Evolutionary conservation across 1,140 invertebrate species (phyloP).

Genomic region (Onthophagus taurus): DNA sequence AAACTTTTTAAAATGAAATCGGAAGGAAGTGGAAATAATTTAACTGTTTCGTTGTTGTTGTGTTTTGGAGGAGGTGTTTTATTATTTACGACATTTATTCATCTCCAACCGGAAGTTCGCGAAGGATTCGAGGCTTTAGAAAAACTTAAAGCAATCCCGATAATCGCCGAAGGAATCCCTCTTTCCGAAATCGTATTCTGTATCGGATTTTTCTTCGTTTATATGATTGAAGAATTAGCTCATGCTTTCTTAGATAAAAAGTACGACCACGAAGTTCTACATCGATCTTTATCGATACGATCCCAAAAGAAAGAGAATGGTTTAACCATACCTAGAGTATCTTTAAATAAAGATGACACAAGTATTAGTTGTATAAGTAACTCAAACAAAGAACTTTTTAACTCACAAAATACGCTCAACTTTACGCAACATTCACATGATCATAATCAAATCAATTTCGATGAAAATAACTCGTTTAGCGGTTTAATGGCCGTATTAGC

Average conservation of each 20-base stretch:
- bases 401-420: conserved; percentile 25
- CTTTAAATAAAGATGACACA: conserved; percentile 31
- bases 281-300: conserved; percentile 46
- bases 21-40: conserved; percentile 35
- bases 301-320: conserved; percentile 39
- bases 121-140: conserved; percentile 41
- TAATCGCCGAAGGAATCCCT: conserved; percentile 40
- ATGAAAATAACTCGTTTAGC: conserved; percentile 40
- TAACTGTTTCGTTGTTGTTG: conserved; percentile 51
- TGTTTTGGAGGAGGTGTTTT: conserved; percentile 77
- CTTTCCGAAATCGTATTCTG: conserved; percentile 59
- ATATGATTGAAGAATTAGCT: conserved; percentile 61
- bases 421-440: too few species aligned
- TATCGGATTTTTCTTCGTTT: conserved; percentile 63
- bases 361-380: conserved; percentile 28
- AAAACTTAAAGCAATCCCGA: conserved; percentile 33
- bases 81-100: conserved; percentile 65
- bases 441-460: conserved; percentile 22
- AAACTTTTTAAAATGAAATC: conserved; percentile 35
- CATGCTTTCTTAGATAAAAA: conserved; percentile 47
- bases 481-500: conserved; percentile 61
- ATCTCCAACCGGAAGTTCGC: conserved; percentile 67
- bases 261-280: conserved; percentile 43
- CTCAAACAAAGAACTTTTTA: conserved; percentile 30
- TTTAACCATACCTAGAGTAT: conserved; percentile 32